Evolutionary conservation across 2,888 invertebrate species (phyloP).

Genomic region (Stenurella melanura): DNA sequence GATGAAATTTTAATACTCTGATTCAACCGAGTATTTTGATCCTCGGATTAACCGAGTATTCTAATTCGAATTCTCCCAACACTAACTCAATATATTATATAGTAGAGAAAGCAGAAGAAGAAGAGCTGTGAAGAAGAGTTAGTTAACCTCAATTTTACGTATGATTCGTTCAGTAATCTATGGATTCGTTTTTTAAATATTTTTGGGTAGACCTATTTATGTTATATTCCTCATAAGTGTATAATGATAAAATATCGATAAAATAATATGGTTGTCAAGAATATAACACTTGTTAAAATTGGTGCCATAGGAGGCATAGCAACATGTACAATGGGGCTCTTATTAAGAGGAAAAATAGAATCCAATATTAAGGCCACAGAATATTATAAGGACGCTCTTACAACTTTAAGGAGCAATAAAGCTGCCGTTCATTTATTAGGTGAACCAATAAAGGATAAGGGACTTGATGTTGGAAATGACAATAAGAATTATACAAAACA

Average conservation of each 20-base stretch:
- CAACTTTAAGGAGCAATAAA: constrained; percentile 75
- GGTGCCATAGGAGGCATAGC: constrained; percentile 80
- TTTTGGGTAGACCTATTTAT: no score
- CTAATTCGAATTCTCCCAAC: no score
- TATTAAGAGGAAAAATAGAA: constrained; percentile 75
- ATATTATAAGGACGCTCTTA: constrained; percentile 80
- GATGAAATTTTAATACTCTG: no score
- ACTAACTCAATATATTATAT: no score
- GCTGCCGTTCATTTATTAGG: constrained; percentile 82
- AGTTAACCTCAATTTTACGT: no score
- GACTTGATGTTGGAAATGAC: constrained; percentile 78
- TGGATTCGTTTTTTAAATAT: neutral
- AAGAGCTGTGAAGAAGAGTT: no score
- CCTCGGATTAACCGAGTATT: no score
- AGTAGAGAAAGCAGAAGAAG: no score
- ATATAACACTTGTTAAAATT: constrained; percentile 78
- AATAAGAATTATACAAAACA: constrained; percentile 75
- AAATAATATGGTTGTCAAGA: constrained; percentile 61
- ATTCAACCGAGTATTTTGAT: no score
- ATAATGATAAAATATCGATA: neutral
- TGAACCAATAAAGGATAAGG: constrained; percentile 82
- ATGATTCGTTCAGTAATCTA: no score
- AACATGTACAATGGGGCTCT: constrained; percentile 75
- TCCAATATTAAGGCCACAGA: constrained; percentile 76
- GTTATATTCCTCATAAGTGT: no score